Evolutionary conservation across 2,888 invertebrate genomes (phyloP).

Genomic region (Cylindroiulus punctatus): DNA sequence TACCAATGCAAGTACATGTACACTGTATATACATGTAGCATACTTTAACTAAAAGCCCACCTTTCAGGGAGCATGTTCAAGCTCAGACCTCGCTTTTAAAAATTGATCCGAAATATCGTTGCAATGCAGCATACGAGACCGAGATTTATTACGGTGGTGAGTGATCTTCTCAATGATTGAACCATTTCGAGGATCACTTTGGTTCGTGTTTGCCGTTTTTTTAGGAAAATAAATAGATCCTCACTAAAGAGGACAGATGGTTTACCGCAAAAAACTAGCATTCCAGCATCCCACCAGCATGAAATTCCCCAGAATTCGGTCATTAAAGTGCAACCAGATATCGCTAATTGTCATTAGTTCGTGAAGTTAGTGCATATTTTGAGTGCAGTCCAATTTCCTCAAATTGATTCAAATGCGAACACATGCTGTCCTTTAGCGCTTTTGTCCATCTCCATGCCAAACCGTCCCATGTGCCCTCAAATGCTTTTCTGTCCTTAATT

Average conservation of each 20-base stretch:
- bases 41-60: neutral
- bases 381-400: no score
- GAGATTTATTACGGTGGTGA: neutral
- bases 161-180: slow-evolving; percentile 4
- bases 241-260: neutral
- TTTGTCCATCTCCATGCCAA: no score
- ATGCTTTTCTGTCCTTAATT: neutral
- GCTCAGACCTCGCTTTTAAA: neutral
- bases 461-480: neutral
- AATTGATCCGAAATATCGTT: neutral
- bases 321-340: slow-evolving; percentile 13
- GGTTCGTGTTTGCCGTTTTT: neutral
- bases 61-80: neutral
- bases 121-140: slow-evolving; percentile 12
- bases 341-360: neutral
- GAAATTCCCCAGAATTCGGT: neutral
- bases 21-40: no score
- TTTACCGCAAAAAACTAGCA: neutral
- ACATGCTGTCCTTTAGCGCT: neutral
- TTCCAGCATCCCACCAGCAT: neutral
- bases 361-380: no score
- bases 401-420: neutral
- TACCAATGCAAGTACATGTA: no score
- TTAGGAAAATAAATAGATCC: neutral
- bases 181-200: slow-evolving; percentile 19